phyloP scores from a whole-genome alignment of 2,797 vertebrate species.

The Labeo calbasu region DNA sequence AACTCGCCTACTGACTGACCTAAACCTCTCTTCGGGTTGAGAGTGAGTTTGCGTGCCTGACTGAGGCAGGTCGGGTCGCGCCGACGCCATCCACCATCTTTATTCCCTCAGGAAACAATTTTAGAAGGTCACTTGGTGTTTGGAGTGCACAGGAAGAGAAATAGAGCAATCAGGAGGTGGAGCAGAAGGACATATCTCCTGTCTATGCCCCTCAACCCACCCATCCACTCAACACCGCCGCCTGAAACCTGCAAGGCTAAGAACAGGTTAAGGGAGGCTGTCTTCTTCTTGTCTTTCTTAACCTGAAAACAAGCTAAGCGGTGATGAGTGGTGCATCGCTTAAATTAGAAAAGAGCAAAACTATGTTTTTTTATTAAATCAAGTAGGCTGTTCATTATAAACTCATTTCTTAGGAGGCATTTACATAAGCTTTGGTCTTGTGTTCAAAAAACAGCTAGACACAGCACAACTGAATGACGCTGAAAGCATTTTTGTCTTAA shows the following conservation, averaged over 20 bases:
- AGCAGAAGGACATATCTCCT: slow-evolving; percentile 47
- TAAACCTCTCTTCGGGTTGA: slow-evolving; percentile 22
- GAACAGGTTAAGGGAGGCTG: slow-evolving; percentile 66
- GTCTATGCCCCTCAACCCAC: slow-evolving; percentile 40
- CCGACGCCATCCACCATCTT: slow-evolving; percentile 32
- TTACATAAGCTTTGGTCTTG: background rate
- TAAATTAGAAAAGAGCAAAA: background rate
- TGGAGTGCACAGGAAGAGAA: slow-evolving; percentile 71
- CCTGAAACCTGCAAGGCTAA: slow-evolving; percentile 34
- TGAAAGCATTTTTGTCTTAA: background rate
- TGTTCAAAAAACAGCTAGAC: background rate
- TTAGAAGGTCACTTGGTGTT: slow-evolving; percentile 70
- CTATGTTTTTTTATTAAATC: background rate
- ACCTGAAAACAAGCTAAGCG: slow-evolving; percentile 4
- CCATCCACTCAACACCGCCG: slow-evolving; percentile 12
- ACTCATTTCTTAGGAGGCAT: background rate
- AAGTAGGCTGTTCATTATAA: background rate
- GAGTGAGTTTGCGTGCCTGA: slow-evolving; percentile 27
- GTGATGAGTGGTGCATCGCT: background rate
- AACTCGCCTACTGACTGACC: slow-evolving; percentile 33
- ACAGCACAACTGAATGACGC: background rate
- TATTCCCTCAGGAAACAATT: slow-evolving; percentile 58
- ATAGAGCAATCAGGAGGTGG: slow-evolving; percentile 59
- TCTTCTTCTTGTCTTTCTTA: slow-evolving; percentile 59
- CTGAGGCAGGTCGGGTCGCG: slow-evolving; percentile 18